A percentile compares a stretch with the other conserved stretches of the same genome.
Evolutionary conservation across 2,113 vertebrate genomes (phyloP).

Genomic region (Ifrita kowaldi): DNA sequence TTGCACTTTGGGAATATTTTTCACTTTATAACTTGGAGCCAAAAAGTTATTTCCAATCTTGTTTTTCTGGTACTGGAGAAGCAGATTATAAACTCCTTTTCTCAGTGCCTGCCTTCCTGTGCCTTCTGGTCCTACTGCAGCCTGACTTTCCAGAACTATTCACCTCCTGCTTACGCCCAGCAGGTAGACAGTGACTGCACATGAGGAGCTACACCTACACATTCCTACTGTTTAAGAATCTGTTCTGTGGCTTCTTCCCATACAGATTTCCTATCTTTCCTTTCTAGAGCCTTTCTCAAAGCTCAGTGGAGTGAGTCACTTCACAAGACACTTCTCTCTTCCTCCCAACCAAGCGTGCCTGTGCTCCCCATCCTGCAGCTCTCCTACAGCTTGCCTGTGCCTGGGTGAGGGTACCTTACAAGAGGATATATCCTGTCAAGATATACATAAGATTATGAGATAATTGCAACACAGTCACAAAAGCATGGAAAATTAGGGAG

Average conservation of each 20-base stretch:
- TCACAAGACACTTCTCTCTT: background rate
- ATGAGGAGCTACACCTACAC: fast-evolving
- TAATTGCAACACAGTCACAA: background rate
- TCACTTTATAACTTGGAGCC: background rate
- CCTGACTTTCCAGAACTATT: background rate
- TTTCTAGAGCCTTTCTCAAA: background rate
- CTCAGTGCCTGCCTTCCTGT: background rate
- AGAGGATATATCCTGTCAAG: fast-evolving
- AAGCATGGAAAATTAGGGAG: background rate
- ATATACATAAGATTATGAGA: background rate
- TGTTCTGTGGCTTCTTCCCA: background rate
- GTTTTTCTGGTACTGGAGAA: background rate
- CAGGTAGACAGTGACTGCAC: background rate
- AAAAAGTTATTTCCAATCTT: background rate
- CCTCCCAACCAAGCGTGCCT: background rate
- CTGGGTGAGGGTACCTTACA: background rate
- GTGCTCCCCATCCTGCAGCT: background rate
- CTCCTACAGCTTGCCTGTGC: background rate
- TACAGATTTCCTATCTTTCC: background rate
- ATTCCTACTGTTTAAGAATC: background rate
- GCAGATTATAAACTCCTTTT: background rate
- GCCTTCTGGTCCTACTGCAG: background rate
- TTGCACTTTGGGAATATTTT: background rate
- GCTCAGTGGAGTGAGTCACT: background rate
- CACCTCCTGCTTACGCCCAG: background rate